Conservation (phyloP, 2,113 vertebrate genomes). For the Elaphurus davidianus region DNA sequence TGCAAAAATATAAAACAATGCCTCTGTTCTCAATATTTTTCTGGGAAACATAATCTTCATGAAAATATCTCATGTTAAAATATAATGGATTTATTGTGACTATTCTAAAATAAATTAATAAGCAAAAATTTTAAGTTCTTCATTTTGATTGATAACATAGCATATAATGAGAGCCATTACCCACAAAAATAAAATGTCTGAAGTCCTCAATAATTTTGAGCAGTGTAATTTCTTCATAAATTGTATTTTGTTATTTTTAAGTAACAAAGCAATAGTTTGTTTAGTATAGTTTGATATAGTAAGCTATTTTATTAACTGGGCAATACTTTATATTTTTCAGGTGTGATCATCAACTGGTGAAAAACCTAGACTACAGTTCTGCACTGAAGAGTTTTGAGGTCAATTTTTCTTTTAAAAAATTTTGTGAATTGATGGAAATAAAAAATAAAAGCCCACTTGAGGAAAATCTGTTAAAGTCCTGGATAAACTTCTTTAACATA, state of each 20-base stretch:
- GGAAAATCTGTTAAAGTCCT: not conserved
- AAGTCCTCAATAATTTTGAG: not conserved
- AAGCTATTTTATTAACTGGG: not conserved
- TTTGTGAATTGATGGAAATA: not conserved
- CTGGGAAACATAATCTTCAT: not conserved
- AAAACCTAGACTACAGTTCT: not conserved
- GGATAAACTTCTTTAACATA: not conserved
- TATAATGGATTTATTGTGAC: not conserved
- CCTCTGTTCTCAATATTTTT: not conserved
- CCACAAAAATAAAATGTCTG: not conserved
- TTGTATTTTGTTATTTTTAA: not conserved
- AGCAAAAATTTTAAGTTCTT: not conserved
- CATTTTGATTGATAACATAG: not conserved
- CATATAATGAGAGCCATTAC: not conserved
- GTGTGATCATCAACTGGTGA: not conserved
- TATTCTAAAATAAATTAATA: not conserved
- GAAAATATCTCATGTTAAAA: not conserved
- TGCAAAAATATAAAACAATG: not conserved
- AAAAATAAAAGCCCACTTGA: not conserved
- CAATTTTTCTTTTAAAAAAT: not conserved
- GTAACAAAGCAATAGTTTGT: not conserved
- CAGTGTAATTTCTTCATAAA: not conserved
- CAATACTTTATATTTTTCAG: not conserved
- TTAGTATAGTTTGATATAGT: not conserved
- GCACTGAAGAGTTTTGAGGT: not conserved